phyloP scores from a whole-genome alignment of 2,113 vertebrate species.

The Lates calcarifer region DNA sequence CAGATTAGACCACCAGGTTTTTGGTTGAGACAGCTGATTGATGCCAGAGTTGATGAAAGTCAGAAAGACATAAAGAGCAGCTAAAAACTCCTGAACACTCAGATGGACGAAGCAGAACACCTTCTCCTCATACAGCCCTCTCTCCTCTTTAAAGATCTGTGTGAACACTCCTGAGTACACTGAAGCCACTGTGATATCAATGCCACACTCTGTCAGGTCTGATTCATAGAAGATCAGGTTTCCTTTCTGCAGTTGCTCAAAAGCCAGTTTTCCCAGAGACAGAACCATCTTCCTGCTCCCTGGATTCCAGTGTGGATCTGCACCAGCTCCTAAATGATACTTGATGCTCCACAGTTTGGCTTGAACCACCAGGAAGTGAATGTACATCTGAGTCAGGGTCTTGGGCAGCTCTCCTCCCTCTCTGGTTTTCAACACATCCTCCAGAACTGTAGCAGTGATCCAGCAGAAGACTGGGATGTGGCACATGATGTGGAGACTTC shows the following conservation, averaged over 20 bases:
- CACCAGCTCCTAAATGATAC: background rate
- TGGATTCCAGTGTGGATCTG: conserved; percentile 10
- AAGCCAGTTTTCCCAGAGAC: conserved; percentile 48
- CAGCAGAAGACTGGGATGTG: conserved; percentile 51
- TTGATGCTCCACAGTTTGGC: conserved; percentile 9
- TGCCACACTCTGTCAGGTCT: conserved; percentile 12
- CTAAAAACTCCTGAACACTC: conserved; percentile 52
- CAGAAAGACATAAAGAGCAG: conserved; percentile 32
- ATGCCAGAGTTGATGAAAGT: background rate
- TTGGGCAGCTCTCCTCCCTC: conserved; percentile 24
- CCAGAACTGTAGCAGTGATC: conserved; percentile 18
- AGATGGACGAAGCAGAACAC: conserved; percentile 47
- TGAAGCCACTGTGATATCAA: conserved; percentile 13
- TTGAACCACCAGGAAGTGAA: conserved; percentile 28
- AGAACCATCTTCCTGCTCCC: conserved; percentile 30
- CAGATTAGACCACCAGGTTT: conserved; percentile 13
- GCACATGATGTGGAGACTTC: conserved; percentile 42
- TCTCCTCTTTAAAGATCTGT: conserved; percentile 51
- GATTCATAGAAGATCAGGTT: conserved; percentile 17
- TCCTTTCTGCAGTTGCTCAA: conserved; percentile 38
- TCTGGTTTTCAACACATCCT: conserved; percentile 5
- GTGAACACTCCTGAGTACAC: conserved; percentile 50
- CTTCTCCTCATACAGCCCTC: background rate
- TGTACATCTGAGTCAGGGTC: conserved; percentile 43
- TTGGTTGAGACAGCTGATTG: conserved; percentile 8